Percentiles rank a stretch among this genome's conserved stretches.
Evolutionary conservation across 2,888 invertebrate species (phyloP).

Genomic region (Eudemis profundana): DNA sequence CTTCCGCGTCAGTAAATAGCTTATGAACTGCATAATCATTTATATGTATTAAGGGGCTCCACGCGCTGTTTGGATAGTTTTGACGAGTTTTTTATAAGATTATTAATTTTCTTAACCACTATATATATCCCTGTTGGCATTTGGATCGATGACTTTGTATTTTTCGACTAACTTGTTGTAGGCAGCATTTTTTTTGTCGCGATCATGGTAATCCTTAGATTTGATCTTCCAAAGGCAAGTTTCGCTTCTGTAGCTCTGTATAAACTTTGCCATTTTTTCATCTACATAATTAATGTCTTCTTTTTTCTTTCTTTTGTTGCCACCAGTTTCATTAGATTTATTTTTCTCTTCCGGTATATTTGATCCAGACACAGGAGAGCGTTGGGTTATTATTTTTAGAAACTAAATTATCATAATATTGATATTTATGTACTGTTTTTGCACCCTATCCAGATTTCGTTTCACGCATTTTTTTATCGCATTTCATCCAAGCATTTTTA

Average conservation of each 20-base stretch:
- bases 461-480: conserved; percentile 46
- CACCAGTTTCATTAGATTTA: too few relatives aligned
- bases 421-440: conserved; percentile 48
- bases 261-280: too few relatives aligned
- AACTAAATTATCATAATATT: conserved; percentile 28
- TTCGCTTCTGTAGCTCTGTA: too few relatives aligned
- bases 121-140: conserved; percentile 31
- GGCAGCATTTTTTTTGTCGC: conserved; percentile 43
- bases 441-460: conserved; percentile 48
- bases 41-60: too few relatives aligned
- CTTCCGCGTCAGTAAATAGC: conserved; percentile 21
- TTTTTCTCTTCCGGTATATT: neutral
- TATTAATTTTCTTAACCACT: conserved; percentile 36
- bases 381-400: too few relatives aligned
- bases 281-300: too few relatives aligned
- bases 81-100: too few relatives aligned
- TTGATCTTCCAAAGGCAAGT: too few relatives aligned
- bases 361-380: too few relatives aligned
- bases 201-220: neutral
- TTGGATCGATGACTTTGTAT: conserved; percentile 37
- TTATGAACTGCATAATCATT: conserved; percentile 27
- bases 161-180: conserved; percentile 38
- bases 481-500: conserved; percentile 49
- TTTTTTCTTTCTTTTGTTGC: too few relatives aligned
- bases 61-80: too few relatives aligned